Percentiles rank a stretch among this genome's conserved stretches.
phyloP scores from a whole-genome alignment of 2,113 vertebrate genomes.

The Heterotilapia buettikoferi region DNA sequence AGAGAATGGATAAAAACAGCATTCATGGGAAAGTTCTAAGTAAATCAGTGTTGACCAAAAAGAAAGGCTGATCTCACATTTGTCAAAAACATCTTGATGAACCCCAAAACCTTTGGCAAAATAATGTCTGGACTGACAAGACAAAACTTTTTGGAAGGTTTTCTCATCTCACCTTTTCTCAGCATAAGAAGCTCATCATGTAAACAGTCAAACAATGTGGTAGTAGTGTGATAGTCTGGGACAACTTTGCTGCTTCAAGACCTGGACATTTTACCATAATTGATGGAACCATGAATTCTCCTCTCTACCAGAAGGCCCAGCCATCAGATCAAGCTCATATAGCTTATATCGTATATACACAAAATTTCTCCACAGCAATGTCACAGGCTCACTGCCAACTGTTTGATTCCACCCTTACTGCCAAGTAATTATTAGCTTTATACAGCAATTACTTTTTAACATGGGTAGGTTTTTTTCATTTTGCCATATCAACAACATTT shows the following conservation, averaged over 20 bases:
- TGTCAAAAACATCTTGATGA: not conserved
- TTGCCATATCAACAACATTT: too few species aligned
- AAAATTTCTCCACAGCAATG: not conserved
- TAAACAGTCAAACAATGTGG: not conserved
- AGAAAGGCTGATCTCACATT: not conserved
- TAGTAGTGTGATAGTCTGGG: not conserved
- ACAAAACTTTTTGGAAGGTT: accelerated
- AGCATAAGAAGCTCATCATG: accelerated
- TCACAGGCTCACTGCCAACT: not conserved
- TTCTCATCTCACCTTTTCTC: not conserved
- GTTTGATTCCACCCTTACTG: accelerated
- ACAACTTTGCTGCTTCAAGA: not conserved
- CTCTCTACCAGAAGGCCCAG: not conserved
- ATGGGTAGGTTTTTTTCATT: too few species aligned
- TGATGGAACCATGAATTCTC: not conserved
- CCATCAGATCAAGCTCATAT: not conserved
- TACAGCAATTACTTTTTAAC: too few species aligned
- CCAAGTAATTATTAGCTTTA: not conserved
- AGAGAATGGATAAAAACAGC: not conserved
- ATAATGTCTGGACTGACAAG: accelerated
- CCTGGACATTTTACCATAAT: not conserved
- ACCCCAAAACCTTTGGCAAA: not conserved
- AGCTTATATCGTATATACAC: too few species aligned
- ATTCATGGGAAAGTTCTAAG: not conserved
- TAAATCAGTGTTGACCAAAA: not conserved